These are phyloP conservation scores for Popillia japonica DNA, from an alignment of 1,140 invertebrate species.

Conservation along the genomic window DNA sequence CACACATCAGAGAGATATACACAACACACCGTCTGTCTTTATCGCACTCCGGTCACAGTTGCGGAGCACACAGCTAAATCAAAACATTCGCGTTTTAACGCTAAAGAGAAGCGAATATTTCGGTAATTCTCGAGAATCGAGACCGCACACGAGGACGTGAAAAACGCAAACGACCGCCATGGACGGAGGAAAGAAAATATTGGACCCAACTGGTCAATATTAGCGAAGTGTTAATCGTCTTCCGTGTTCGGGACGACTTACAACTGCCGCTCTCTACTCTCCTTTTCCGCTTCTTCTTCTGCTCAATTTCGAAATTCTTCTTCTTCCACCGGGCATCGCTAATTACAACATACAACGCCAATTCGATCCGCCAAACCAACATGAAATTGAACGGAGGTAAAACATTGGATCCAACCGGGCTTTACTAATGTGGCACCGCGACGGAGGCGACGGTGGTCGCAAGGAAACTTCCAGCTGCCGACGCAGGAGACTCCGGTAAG, in stretches of 20 bases:
- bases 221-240: constrained; percentile 45
- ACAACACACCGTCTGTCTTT: constrained; percentile 15
- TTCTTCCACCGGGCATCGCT: constrained; percentile 13
- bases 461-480: constrained; percentile 59
- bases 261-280: neutral
- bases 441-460: constrained; percentile 58
- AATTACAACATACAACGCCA: neutral
- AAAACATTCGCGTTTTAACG: constrained; percentile 18
- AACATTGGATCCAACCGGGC: constrained; percentile 58
- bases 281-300: neutral
- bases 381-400: constrained; percentile 55
- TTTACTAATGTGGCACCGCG: constrained; percentile 58
- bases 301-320: neutral
- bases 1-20: constrained; percentile 1
- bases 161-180: constrained; percentile 43
- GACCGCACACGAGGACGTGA: constrained; percentile 2
- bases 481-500: constrained; percentile 58
- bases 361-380: constrained; percentile 13
- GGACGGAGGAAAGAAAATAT: constrained; percentile 55
- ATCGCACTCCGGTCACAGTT: constrained; percentile 7
- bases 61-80: constrained; percentile 12
- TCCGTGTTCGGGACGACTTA: neutral
- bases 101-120: constrained; percentile 14
- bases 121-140: constrained; percentile 22
- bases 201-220: constrained; percentile 59